Evolutionary conservation across 2,797 vertebrate species (phyloP).

Genomic region (Champsocephalus gunnari): DNA sequence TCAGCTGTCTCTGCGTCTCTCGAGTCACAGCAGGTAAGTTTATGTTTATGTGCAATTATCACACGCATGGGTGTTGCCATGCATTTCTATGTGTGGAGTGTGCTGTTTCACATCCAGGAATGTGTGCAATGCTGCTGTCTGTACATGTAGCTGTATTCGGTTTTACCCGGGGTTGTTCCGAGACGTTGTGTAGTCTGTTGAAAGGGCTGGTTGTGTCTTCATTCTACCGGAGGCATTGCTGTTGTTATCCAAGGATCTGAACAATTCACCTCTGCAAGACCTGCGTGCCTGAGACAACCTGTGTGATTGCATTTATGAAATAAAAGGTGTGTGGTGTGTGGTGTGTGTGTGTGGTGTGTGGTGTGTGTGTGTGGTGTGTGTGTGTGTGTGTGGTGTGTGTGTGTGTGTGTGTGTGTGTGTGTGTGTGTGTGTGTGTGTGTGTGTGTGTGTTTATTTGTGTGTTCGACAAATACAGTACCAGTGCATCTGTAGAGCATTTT

Average conservation of each 20-base stretch:
- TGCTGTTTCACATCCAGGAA: conserved; percentile 24
- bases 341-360: not conserved
- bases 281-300: not conserved
- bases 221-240: conserved; percentile 11
- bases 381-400: conserved; percentile 1
- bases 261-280: not conserved
- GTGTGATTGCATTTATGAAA: conserved; percentile 7
- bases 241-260: conserved; percentile 20
- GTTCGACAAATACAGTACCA: conserved; percentile 7
- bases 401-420: not conserved
- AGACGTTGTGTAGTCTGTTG: conserved; percentile 46
- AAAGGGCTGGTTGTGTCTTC: conserved; percentile 26
- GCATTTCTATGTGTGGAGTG: not conserved
- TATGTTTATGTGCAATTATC: conserved; percentile 26
- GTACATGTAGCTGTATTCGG: not conserved
- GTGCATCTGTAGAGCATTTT: conserved; percentile 46
- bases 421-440: not conserved
- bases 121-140: conserved; percentile 6
- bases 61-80: not conserved
- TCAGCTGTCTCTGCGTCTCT: conserved; percentile 78
- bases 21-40: conserved; percentile 83
- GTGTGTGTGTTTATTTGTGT: not conserved
- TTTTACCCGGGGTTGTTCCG: not conserved
- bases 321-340: not conserved
- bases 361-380: not conserved